These are phyloP conservation scores for Sternarchorhynchus goeldii DNA, from an alignment of 2,797 vertebrate species.

Conservation along the genomic window DNA sequence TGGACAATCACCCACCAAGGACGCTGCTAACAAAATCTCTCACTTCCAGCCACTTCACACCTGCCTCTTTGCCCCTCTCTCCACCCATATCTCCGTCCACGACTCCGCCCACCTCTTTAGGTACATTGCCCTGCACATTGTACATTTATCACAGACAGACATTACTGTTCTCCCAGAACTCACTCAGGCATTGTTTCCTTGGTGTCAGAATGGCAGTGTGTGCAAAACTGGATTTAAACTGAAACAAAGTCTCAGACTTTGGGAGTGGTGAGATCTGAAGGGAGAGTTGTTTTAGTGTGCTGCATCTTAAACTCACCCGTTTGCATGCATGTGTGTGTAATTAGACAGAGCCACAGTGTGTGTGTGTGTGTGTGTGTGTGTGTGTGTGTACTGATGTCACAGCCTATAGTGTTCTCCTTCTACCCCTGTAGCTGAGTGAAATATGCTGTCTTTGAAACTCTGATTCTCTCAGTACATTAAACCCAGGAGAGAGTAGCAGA, in stretches of 20 bases:
- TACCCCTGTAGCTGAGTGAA: neutral
- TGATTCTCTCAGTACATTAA: conserved; percentile 31
- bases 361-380: neutral
- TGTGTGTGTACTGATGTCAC: neutral
- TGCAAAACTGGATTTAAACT: too few species aligned
- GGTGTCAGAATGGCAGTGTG: too few species aligned
- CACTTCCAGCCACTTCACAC: conserved; percentile 35
- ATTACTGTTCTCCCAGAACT: neutral
- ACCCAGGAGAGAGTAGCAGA: neutral
- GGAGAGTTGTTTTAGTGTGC: too few species aligned
- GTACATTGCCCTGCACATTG: too few species aligned
- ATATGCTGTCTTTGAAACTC: neutral
- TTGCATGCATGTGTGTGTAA: neutral
- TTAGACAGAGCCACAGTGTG: neutral
- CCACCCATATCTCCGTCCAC: too few species aligned
- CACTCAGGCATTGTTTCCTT: neutral
- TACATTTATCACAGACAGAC: neutral
- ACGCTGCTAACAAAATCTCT: conserved; percentile 30
- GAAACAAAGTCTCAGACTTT: too few species aligned
- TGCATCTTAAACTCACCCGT: too few species aligned
- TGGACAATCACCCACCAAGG: conserved; percentile 32
- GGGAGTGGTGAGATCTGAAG: too few species aligned
- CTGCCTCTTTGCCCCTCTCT: neutral
- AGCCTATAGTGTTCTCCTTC: neutral
- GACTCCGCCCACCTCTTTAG: too few species aligned